Base-by-base conservation (phyloP, 1,140 invertebrate genomes). In the Drusus annulatus region DNA sequence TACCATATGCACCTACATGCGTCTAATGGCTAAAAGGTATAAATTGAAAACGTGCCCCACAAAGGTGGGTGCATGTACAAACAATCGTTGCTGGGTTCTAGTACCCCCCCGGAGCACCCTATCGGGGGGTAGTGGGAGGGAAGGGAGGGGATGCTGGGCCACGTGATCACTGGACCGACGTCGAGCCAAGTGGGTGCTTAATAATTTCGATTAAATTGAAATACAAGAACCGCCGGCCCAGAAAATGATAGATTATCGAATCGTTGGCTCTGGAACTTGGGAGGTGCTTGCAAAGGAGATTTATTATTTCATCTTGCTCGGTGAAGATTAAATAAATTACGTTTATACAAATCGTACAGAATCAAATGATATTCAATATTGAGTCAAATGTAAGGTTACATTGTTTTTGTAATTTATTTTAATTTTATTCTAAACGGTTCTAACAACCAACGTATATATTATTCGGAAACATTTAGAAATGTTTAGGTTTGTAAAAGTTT, bases 41-140 rank as follows among this genome's bases (percentile, higher is more conserved):
- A 83, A 83, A 83, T 83, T 83, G 81, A 83, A 83, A 83, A 83
- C 81, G 81, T 83, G 81, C 76, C 71, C 78, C 78, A 83, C 81
- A 83, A 80, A 83, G 81, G 81, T 83, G 78, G 77, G 17, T 73
- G n/a, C 25, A 58, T 78, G 68, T 71, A 13, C 54, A 58, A 36
- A 78, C 63, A 78, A 36, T 78, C 28, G 76, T 52, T 31, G 52
- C 23, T 62, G 54, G 71, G 77, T 65, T 81, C 77, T 65, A 78
- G 76, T 74, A 23, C 80, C 80, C 56, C 75, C 54, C 78, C 15
- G 2, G 36, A 16, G 6, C 25, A 65, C 23, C 23, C 62, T 28
- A n/a, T n/a, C 25, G 6, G 4, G 5, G 60, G n/a, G 17, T 1
- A 58, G 13, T 3, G 36, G 28, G 56, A 23, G 62, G 80, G 80